Evolutionary conservation across 1,140 invertebrate genomes (phyloP), one percentile per base, ranked within the genome.

Genomic region (Globodera ellingtonae): DNA sequence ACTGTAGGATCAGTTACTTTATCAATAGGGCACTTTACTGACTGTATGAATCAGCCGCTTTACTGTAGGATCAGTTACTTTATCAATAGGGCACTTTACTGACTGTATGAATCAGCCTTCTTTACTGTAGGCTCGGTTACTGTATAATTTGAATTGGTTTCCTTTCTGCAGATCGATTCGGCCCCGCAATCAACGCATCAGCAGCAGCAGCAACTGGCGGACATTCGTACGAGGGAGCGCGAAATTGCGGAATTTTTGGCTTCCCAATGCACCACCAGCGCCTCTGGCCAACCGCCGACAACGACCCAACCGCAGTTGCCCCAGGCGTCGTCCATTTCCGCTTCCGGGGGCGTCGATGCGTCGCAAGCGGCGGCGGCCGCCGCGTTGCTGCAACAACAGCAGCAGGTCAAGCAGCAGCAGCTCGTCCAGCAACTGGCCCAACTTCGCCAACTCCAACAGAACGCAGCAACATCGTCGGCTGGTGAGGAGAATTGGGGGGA

Each of bases 211-310:
- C 24, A 70, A 1, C n/a, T 70, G 67, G 67, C 67, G 3, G 67
- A 70, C 35, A 44, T 70, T 15, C 67, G 67, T 10, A 6, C 35
- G 67, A 9, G 24, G 1, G 67, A 70, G 21, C 24, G 67, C 35
- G n/a, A 70, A 47, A 18, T 70, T 35, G 67, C 67, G 35, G 24
- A 70, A 70, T 44, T 70, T 15, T 70, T 70, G 24, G 67, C 35
- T 21, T 24, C 9, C 67, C 67, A 70, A 70, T 15, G 67, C n/a
- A 15, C 9, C 52, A 15, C 52, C 52, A 3, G 52, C 52, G 52
- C 9, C 52, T 9, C 10, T 24, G 46, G 8, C 21, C 56, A 6
- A 10, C 10, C 2, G 56, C 56, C 50, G 50, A 15, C 56, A 59
- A 59, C 56, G 18, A 59, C 0, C 18, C 5, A 15, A 15, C 18